Evolutionary conservation across 2,797 vertebrate genomes (phyloP).

Genomic region (Neopelma chrysocephalum): DNA sequence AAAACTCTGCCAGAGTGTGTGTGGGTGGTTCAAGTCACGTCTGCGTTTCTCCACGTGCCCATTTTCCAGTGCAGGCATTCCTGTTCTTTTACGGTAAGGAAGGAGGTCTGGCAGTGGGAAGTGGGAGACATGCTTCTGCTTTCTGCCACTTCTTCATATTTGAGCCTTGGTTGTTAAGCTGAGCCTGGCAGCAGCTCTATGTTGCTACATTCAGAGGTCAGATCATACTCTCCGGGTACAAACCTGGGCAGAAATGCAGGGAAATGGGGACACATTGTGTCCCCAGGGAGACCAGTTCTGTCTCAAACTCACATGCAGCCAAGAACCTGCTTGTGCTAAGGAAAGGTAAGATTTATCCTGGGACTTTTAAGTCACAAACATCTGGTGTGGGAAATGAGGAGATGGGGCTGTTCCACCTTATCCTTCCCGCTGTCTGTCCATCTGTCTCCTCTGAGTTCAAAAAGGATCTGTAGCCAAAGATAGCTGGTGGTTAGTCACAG

Average conservation of each 20-base stretch:
- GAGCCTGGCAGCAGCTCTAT: background rate
- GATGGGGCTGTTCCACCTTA: background rate
- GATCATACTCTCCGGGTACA: background rate
- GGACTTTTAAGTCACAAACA: background rate
- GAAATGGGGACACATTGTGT: background rate
- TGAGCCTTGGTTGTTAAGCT: background rate
- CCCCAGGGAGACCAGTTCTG: background rate
- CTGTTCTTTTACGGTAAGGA: background rate
- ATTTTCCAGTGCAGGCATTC: background rate
- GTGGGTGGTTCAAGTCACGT: fast-evolving
- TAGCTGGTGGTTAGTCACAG: background rate
- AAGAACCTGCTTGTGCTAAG: background rate
- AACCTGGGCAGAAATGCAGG: background rate
- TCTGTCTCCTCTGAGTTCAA: background rate
- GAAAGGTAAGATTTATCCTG: background rate
- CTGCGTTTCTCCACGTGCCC: background rate
- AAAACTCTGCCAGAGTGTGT: background rate
- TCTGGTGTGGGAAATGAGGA: background rate
- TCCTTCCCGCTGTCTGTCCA: background rate
- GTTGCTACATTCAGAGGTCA: background rate
- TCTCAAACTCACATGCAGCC: background rate
- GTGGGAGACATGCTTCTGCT: background rate
- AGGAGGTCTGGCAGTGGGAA: background rate
- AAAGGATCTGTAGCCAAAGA: background rate
- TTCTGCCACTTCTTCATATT: background rate